phyloP scores from a whole-genome alignment of 2,888 invertebrate genomes.

The Rhagonycha fulva region DNA sequence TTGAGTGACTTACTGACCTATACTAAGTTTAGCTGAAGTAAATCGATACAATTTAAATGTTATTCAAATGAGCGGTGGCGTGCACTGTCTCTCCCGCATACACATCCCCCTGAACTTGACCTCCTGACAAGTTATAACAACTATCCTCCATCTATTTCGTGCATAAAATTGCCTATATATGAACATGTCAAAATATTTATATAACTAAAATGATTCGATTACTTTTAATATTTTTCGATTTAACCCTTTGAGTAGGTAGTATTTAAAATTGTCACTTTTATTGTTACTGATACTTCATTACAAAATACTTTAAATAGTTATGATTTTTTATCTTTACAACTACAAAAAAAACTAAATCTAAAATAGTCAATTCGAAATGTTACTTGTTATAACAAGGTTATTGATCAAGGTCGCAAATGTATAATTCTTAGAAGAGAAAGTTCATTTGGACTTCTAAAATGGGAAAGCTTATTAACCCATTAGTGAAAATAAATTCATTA shows the following conservation, averaged over 20 bases:
- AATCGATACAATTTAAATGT: conserved; percentile 45
- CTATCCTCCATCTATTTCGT: conserved; percentile 8
- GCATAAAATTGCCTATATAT: not conserved
- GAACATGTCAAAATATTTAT: not conserved
- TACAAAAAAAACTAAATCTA: not conserved
- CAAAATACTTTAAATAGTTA: not conserved
- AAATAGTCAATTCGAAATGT: not conserved
- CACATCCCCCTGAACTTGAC: conserved; percentile 40
- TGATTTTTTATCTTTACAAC: not conserved
- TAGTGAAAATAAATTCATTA: not conserved
- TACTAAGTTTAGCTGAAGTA: conserved; percentile 41
- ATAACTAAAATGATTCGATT: not conserved
- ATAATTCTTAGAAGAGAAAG: not conserved
- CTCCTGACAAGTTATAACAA: conserved; percentile 37
- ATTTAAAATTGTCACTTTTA: not conserved
- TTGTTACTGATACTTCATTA: too few relatives aligned
- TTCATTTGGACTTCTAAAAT: not conserved
- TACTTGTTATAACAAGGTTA: not conserved
- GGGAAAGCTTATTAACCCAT: not conserved
- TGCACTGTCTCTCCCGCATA: conserved; percentile 37
- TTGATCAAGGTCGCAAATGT: not conserved
- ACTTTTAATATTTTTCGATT: not conserved
- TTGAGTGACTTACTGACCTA: conserved; percentile 40
- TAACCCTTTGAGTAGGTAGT: not conserved
- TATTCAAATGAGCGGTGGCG: conserved; percentile 44